A percentile compares a stretch with the other conserved stretches of the same genome.
These are phyloP conservation scores for Anticlea derivata DNA, from an alignment of 2,888 invertebrate species.

Conservation along the genomic window DNA sequence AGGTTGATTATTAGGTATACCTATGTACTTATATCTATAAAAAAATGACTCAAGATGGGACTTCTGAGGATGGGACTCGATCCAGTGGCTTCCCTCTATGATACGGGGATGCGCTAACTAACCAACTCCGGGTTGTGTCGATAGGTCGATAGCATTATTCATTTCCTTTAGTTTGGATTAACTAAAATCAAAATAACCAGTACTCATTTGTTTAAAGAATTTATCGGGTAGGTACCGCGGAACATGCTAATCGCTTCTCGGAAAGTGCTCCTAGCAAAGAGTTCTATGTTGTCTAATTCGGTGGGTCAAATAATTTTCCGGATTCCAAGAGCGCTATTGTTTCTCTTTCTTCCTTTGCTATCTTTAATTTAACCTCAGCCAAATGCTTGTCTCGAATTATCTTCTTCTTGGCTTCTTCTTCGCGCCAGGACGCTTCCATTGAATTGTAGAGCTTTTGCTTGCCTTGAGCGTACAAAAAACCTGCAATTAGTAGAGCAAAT, in stretches of 20 bases:
- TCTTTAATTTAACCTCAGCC: conserved; percentile 54
- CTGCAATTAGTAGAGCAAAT: conserved; percentile 61
- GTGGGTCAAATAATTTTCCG: conserved; percentile 58
- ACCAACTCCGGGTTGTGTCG: no score
- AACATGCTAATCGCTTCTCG: no score
- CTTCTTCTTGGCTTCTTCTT: conserved; percentile 60
- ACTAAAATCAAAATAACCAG: no score
- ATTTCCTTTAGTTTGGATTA: no score
- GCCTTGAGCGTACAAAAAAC: conserved; percentile 61
- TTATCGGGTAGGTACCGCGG: background rate
- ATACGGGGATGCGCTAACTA: no score
- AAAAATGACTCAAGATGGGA: no score
- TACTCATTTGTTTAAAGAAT: background rate
- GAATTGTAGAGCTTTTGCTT: conserved; percentile 60
- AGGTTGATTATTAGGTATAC: no score
- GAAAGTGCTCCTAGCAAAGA: no score
- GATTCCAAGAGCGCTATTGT: conserved; percentile 55
- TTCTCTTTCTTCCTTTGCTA: conserved; percentile 60
- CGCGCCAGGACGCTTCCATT: conserved; percentile 50
- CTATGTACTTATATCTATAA: no score
- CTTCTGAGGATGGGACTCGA: no score
- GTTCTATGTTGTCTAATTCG: background rate
- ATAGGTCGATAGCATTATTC: no score
- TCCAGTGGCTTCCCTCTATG: no score
- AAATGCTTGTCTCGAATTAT: conserved; percentile 58